Percentiles rank a stretch among this genome's conserved stretches.
phyloP scores from a whole-genome alignment of 2,888 invertebrate species.

The Phaedon cochleariae region DNA sequence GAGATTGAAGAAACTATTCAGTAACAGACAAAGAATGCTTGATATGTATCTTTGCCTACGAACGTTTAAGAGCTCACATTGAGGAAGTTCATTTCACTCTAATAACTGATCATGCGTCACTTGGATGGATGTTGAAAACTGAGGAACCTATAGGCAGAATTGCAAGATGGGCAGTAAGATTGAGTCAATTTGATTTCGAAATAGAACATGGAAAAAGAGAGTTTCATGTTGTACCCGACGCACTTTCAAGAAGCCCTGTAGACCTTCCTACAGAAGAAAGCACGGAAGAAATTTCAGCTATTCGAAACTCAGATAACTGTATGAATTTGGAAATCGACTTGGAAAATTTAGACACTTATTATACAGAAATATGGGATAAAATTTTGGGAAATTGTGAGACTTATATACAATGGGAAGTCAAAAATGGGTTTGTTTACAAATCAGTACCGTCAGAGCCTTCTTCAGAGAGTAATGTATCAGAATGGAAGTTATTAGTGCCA shows the following conservation, averaged over 20 bases:
- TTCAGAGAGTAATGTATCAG: slow-evolving; percentile 25
- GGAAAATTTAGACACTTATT: slow-evolving; percentile 21
- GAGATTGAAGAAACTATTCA: slow-evolving; percentile 23
- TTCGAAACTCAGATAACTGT: not conserved
- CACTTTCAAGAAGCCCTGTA: slow-evolving; percentile 5
- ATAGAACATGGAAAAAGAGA: slow-evolving; percentile 16
- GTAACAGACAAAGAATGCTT: slow-evolving; percentile 45
- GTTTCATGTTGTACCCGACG: slow-evolving; percentile 19
- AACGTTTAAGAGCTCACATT: slow-evolving; percentile 42
- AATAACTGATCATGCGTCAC: slow-evolving; percentile 40
- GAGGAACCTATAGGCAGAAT: slow-evolving; percentile 28
- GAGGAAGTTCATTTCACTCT: slow-evolving; percentile 40
- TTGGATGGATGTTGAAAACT: slow-evolving; percentile 38
- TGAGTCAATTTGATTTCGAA: slow-evolving; percentile 27
- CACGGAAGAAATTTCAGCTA: not conserved
- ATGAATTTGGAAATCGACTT: slow-evolving; percentile 14
- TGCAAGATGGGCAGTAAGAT: slow-evolving; percentile 17
- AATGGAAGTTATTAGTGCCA: slow-evolving; percentile 43
- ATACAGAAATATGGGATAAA: slow-evolving; percentile 19
- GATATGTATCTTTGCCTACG: slow-evolving; percentile 41
- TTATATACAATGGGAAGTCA: slow-evolving; percentile 26
- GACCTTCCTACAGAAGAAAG: not conserved
- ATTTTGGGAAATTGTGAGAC: slow-evolving; percentile 18
- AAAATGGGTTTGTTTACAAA: slow-evolving; percentile 23
- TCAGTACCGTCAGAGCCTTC: slow-evolving; percentile 6